phyloP scores from a whole-genome alignment of 2,113 vertebrate genomes.

The Accipiter cooperii region DNA sequence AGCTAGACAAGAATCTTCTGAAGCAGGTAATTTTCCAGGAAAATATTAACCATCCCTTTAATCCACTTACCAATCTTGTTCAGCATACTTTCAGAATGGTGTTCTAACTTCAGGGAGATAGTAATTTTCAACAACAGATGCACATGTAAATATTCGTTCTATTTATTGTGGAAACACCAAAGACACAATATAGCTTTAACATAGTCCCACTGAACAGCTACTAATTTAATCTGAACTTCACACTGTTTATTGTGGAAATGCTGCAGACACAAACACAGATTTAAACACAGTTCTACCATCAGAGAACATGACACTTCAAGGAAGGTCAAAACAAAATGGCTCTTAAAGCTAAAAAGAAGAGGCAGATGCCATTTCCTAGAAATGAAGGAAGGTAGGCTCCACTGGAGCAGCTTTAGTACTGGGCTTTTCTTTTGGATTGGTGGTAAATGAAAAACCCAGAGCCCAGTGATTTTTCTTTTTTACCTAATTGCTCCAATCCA shows the following conservation, averaged over 20 bases:
- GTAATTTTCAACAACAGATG: background rate
- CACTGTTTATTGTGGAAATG: constrained; percentile 11
- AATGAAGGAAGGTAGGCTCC: constrained; percentile 54
- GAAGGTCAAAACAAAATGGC: constrained; percentile 18
- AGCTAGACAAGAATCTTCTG: background rate
- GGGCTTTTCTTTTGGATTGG: background rate
- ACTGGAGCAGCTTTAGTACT: constrained; percentile 32
- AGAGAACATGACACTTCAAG: constrained; percentile 30
- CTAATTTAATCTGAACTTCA: background rate
- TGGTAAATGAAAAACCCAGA: constrained; percentile 9
- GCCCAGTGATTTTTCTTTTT: background rate
- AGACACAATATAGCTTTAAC: background rate
- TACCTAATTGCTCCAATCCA: constrained; percentile 8
- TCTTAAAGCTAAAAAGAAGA: constrained; percentile 10
- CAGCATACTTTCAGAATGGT: background rate
- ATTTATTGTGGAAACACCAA: constrained; percentile 38
- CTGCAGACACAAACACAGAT: background rate
- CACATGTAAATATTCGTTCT: background rate
- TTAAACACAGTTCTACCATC: background rate
- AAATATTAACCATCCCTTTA: background rate
- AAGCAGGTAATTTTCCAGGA: background rate
- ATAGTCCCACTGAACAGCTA: background rate
- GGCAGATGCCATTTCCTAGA: constrained; percentile 60
- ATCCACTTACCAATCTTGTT: background rate
- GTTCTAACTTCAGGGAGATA: background rate